Conservation (phyloP, 2,797 vertebrate species). For the Hippocampus kuda region DNA sequence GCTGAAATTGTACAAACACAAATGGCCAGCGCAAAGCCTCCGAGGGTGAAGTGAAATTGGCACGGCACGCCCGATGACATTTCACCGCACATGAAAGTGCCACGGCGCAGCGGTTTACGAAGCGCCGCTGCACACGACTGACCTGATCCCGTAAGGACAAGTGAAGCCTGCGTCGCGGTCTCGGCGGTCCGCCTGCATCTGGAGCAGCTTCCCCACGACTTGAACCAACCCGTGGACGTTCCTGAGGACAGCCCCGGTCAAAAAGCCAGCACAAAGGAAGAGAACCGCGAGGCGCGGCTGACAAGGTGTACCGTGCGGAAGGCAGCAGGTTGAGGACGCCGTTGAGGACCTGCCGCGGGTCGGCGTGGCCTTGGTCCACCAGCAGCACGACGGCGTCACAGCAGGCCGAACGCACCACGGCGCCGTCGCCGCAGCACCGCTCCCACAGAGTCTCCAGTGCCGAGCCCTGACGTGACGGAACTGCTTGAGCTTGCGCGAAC, state of each 20-base stretch:
- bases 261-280: background rate
- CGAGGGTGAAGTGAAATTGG: background rate
- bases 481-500: too few relatives aligned
- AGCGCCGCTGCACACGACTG: constrained; percentile 11
- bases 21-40: too few relatives aligned
- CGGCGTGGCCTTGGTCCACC: constrained; percentile 82
- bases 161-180: constrained; percentile 43
- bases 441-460: constrained; percentile 87
- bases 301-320: constrained; percentile 76
- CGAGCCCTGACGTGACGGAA: constrained; percentile 64
- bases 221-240: constrained; percentile 84
- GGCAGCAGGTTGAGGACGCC: constrained; percentile 84
- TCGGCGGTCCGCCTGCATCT: constrained; percentile 73
- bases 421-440: constrained; percentile 76
- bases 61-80: too few relatives aligned
- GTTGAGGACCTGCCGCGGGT: constrained; percentile 75
- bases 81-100: too few relatives aligned
- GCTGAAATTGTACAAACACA: background rate
- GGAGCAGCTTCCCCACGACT: constrained; percentile 75
- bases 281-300: background rate
- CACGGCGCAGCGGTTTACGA: background rate
- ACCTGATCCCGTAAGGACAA: constrained; percentile 69
- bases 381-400: constrained; percentile 81
- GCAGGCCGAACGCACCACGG: constrained; percentile 75
- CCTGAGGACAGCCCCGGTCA: constrained; percentile 51